Evolutionary conservation across 2,113 vertebrate genomes (phyloP).

Genomic region (Nicator chloris): DNA sequence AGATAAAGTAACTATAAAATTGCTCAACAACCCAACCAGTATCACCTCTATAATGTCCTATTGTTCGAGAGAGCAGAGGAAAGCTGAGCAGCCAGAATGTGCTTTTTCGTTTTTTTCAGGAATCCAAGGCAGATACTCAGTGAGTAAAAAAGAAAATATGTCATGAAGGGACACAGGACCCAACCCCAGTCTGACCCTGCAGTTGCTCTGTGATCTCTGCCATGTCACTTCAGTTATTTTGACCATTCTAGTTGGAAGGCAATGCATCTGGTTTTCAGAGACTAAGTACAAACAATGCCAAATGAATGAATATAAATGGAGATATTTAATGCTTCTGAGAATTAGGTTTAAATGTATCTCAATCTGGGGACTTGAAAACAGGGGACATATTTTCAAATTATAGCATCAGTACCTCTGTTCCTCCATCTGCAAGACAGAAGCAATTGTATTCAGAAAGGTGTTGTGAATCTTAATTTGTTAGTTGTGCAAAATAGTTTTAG

Average conservation of each 20-base stretch:
- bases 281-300: not conserved
- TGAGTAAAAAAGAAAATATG: not conserved
- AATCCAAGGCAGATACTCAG: not conserved
- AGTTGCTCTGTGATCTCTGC: not conserved
- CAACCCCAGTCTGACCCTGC: not conserved
- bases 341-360: slow-evolving; percentile 9
- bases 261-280: not conserved
- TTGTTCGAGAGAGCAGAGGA: not conserved
- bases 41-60: not conserved
- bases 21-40: not conserved
- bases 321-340: not conserved
- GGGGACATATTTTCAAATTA: not conserved
- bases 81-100: not conserved
- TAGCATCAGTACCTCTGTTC: slow-evolving; percentile 16
- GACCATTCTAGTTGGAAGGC: not conserved
- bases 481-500: slow-evolving; percentile 4
- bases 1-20: not conserved
- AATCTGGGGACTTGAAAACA: not conserved
- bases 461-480: slow-evolving; percentile 27
- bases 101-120: not conserved
- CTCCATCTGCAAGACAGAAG: slow-evolving; percentile 18
- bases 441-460: slow-evolving; percentile 24
- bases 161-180: not conserved
- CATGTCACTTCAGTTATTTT: not conserved
- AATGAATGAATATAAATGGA: slow-evolving; percentile 15